Evolutionary conservation across 2,888 invertebrate genomes (phyloP).

Genomic region (Protophormia terraenovae): DNA sequence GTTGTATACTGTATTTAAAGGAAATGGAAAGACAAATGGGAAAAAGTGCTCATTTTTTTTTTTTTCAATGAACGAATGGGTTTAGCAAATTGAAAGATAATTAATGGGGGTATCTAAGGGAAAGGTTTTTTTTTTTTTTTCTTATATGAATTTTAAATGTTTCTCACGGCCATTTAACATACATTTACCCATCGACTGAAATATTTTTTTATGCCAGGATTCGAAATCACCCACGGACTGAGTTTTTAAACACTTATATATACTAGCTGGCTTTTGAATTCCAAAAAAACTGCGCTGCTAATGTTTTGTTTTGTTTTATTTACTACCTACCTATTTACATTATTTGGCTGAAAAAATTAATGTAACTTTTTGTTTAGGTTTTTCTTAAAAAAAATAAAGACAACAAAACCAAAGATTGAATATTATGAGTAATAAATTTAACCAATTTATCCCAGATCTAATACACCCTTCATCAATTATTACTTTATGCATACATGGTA

Average conservation of each 20-base stretch:
- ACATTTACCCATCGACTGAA: not conserved
- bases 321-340: too few relatives aligned
- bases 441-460: too few relatives aligned
- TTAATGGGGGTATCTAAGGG: slow-evolving; percentile 51
- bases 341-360: slow-evolving; percentile 21
- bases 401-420: slow-evolving; percentile 27
- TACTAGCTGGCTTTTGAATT: not conserved
- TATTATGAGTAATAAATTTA: not conserved
- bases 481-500: too few relatives aligned
- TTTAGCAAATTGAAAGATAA: slow-evolving; percentile 64
- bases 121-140: slow-evolving; percentile 12
- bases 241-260: too few relatives aligned
- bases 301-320: not conserved
- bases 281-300: not conserved
- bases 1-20: not conserved
- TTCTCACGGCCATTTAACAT: slow-evolving; percentile 44
- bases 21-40: slow-evolving; percentile 12
- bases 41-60: not conserved
- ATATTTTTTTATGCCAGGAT: not conserved
- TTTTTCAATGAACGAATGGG: not conserved
- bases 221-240: slow-evolving; percentile 9
- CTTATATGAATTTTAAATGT: slow-evolving; percentile 27
- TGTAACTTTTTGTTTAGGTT: slow-evolving; percentile 27
- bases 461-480: too few relatives aligned
- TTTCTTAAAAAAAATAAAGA: slow-evolving; percentile 34